These are phyloP conservation scores for Scaptomyza tumidula DNA, from an alignment of 2,888 invertebrate genomes.

Conservation along the genomic window DNA sequence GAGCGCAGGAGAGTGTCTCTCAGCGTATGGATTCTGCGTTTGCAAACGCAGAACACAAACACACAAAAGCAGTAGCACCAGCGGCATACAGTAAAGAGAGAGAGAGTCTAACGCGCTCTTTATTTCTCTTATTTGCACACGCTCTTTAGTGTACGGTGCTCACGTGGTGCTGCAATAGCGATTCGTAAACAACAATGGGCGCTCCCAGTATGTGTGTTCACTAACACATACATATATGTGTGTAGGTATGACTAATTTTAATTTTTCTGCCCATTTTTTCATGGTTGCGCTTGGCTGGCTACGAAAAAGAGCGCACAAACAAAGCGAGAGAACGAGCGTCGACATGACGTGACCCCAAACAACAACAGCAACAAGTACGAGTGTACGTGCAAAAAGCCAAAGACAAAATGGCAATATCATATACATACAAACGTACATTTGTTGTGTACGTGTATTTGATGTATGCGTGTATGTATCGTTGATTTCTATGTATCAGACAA, in stretches of 20 bases:
- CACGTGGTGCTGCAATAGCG: conserved; percentile 45
- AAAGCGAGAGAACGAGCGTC: conserved; percentile 16
- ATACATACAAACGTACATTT: too few relatives aligned
- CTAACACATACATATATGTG: conserved; percentile 2
- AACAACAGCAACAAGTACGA: conserved; percentile 77
- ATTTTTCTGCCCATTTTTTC: conserved; percentile 54
- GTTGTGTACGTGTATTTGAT: background rate
- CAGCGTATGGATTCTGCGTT: conserved; percentile 40
- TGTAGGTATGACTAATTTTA: conserved; percentile 52
- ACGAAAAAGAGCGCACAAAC: conserved; percentile 24
- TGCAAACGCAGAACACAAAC: conserved; percentile 44
- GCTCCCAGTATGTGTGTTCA: conserved; percentile 8
- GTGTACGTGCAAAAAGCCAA: conserved; percentile 73
- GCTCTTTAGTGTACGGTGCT: conserved; percentile 23
- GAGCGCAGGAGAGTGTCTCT: conserved; percentile 18
- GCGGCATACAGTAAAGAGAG: conserved; percentile 4
- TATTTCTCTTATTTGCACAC: background rate
- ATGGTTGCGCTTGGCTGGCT: conserved; percentile 56
- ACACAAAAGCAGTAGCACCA: conserved; percentile 14
- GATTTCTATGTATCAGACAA: background rate
- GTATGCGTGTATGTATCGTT: background rate
- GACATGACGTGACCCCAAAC: conserved; percentile 75
- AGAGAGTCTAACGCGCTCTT: conserved; percentile 4
- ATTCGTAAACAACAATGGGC: conserved; percentile 47
- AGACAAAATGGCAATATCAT: conserved; percentile 56